A percentile compares a stretch with the other conserved stretches of the same genome.
phyloP scores from a whole-genome alignment of 2,113 vertebrate genomes.

The Pituophis catenifer region DNA sequence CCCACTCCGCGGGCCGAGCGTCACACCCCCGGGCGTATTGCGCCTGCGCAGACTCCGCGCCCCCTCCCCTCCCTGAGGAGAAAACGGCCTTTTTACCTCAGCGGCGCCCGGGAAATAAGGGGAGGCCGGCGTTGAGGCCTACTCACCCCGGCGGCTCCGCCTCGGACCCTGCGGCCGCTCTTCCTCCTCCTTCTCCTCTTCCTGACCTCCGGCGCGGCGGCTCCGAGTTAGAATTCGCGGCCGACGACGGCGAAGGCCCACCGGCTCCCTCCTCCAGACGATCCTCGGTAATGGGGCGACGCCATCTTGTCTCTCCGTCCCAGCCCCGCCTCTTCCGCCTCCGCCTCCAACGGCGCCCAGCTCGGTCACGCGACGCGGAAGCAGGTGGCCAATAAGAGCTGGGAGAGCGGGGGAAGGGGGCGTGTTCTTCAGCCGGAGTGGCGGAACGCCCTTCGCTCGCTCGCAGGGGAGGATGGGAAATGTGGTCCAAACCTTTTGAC shows the following conservation, averaged over 20 bases:
- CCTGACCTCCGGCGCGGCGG: neutral
- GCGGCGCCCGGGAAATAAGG: neutral
- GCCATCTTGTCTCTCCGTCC: slow-evolving; percentile 51
- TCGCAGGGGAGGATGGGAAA: neutral
- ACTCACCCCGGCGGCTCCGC: neutral
- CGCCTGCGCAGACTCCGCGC: neutral
- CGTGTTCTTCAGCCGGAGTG: neutral
- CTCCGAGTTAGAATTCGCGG: neutral
- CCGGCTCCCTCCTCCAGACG: neutral
- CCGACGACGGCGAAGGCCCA: neutral
- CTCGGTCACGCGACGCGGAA: neutral
- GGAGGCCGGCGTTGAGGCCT: neutral
- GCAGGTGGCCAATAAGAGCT: neutral
- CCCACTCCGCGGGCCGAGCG: neutral
- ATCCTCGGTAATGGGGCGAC: neutral
- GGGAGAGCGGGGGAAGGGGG: fast-evolving
- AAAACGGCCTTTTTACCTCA: neutral
- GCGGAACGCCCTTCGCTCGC: neutral
- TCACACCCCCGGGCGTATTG: neutral
- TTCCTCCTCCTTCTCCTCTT: neutral
- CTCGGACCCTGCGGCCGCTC: neutral
- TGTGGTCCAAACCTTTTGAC: neutral
- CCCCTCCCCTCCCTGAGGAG: neutral
- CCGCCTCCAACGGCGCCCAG: neutral
- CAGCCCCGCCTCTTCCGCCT: neutral